Evolutionary conservation across 2,888 invertebrate genomes (phyloP).

Genomic region (Hyposoter didymator): DNA sequence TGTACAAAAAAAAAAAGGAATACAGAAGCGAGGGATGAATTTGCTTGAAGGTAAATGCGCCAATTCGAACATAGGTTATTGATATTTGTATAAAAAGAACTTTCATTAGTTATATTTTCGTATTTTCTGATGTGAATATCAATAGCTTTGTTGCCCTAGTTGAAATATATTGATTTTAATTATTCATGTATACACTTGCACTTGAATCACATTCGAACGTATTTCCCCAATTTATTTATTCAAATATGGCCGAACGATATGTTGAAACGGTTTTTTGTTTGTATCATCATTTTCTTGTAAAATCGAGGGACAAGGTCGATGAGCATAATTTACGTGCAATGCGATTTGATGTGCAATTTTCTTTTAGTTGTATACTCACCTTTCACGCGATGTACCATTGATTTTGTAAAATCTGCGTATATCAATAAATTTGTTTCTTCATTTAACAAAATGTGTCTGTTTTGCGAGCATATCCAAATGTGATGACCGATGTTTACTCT

Average conservation of each 20-base stretch:
- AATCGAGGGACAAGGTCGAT: slow-evolving; percentile 32
- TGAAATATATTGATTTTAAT: slow-evolving; percentile 34
- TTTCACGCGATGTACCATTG: slow-evolving; percentile 54
- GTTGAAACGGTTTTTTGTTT: slow-evolving; percentile 24
- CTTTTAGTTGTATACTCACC: slow-evolving; percentile 4
- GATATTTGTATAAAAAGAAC: slow-evolving; percentile 69
- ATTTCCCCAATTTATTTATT: slow-evolving; percentile 61
- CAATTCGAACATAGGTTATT: slow-evolving; percentile 65
- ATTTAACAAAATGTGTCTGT: too few relatives aligned
- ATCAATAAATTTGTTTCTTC: slow-evolving; percentile 57
- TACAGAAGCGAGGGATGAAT: slow-evolving; percentile 47
- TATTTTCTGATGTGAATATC: slow-evolving; percentile 66
- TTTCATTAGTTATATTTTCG: slow-evolving; percentile 70
- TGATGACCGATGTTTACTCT: too few relatives aligned
- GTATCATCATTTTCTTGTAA: slow-evolving; percentile 19
- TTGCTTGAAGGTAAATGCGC: slow-evolving; percentile 63
- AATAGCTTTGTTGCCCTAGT: slow-evolving; percentile 59
- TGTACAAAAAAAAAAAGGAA: slow-evolving; percentile 56
- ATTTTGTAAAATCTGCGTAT: slow-evolving; percentile 54
- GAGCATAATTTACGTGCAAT: slow-evolving; percentile 47
- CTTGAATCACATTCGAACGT: slow-evolving; percentile 34
- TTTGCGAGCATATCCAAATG: too few relatives aligned
- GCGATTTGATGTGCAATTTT: slow-evolving; percentile 59
- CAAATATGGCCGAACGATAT: slow-evolving; percentile 16
- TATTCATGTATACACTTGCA: slow-evolving; percentile 7